A percentile compares a stretch with the other conserved stretches of the same genome.
These are phyloP conservation scores for Sinocyclocheilus anshuiensis DNA, from an alignment of 2,113 vertebrate genomes.

Conservation along the genomic window DNA sequence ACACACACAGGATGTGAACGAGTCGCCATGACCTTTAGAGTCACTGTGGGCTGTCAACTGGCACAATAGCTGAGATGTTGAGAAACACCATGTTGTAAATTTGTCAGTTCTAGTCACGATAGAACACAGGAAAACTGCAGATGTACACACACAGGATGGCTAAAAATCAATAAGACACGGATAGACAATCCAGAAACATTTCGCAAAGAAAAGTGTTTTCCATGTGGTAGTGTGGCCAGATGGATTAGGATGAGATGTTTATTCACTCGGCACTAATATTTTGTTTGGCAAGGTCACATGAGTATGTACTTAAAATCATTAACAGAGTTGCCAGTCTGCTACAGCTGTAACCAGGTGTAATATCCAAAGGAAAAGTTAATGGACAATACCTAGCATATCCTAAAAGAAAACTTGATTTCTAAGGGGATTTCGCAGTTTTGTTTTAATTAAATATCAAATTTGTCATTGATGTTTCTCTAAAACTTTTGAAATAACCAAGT, in stretches of 20 bases:
- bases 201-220: background rate
- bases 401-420: background rate
- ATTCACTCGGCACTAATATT: slow-evolving; percentile 30
- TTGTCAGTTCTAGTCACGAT: background rate
- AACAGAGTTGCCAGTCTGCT: slow-evolving; percentile 11
- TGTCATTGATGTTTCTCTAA: no score
- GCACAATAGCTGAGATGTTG: background rate
- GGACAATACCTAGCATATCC: slow-evolving; percentile 1
- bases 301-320: slow-evolving; percentile 26
- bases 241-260: slow-evolving; percentile 8
- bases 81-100: slow-evolving; percentile 16
- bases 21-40: slow-evolving; percentile 69
- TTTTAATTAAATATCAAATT: background rate
- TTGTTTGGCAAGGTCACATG: slow-evolving; percentile 36
- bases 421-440: background rate
- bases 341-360: slow-evolving; percentile 34
- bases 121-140: background rate
- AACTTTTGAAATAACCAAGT: background rate
- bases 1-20: slow-evolving; percentile 73
- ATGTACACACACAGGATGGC: background rate
- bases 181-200: background rate
- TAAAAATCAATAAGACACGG: slow-evolving; percentile 10
- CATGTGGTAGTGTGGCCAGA: slow-evolving; percentile 4
- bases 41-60: slow-evolving; percentile 40
- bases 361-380: slow-evolving; percentile 26